A percentile compares a stretch with the other conserved stretches of the same genome.
These are phyloP conservation scores for Balearica regulorum DNA, from an alignment of 2,797 vertebrate genomes.

Conservation along the genomic window DNA sequence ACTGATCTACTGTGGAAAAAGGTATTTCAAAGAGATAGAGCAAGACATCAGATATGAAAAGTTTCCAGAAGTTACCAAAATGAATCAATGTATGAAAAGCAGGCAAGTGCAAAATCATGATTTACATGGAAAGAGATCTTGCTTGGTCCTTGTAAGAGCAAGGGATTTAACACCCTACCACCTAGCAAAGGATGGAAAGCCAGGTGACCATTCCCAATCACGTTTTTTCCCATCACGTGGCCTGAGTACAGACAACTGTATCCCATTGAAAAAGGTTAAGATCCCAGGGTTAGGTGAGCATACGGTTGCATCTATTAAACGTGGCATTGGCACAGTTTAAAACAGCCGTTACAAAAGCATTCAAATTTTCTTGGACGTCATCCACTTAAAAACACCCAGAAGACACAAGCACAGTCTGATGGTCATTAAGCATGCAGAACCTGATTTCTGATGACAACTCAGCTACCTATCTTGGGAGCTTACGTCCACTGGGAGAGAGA, in stretches of 20 bases:
- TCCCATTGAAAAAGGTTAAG: not conserved
- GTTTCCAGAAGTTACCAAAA: not conserved
- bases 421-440: not conserved
- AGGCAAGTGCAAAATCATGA: not conserved
- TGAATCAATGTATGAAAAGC: not conserved
- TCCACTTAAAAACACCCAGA: not conserved
- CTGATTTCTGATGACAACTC: not conserved
- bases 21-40: not conserved
- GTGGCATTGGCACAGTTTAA: not conserved
- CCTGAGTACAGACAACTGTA: not conserved
- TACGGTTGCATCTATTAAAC: not conserved
- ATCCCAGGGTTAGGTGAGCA: not conserved
- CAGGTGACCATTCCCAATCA: accelerated
- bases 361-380: not conserved
- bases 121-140: not conserved
- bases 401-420: not conserved
- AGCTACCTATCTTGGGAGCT: not conserved
- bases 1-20: no score
- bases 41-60: not conserved
- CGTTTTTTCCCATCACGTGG: not conserved
- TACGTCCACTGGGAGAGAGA: not conserved
- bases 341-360: not conserved
- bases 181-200: not conserved
- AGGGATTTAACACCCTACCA: not conserved
- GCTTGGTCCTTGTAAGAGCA: not conserved